These are phyloP conservation scores for Arnoldichthys spilopterus DNA, from an alignment of 2,797 vertebrate genomes.

Conservation along the genomic window DNA sequence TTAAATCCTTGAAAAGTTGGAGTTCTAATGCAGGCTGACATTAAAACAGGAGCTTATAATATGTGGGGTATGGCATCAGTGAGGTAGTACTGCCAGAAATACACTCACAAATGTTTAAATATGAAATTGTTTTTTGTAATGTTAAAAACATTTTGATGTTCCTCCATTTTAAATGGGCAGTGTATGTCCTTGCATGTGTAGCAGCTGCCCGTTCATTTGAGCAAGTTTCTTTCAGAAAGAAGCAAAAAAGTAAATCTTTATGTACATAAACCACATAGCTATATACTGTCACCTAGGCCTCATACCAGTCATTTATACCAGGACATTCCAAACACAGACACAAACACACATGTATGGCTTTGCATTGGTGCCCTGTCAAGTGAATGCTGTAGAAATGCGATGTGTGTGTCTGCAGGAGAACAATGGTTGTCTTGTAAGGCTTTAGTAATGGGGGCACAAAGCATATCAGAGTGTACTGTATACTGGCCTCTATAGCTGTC, in stretches of 20 bases:
- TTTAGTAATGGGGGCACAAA: conserved; percentile 4
- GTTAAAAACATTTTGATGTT: no score
- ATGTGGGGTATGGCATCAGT: no score
- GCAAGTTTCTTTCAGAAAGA: background rate
- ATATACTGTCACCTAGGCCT: conserved; percentile 53
- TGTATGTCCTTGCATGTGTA: background rate
- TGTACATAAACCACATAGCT: conserved; percentile 56
- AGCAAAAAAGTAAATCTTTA: conserved; percentile 7
- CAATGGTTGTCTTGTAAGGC: conserved; percentile 15
- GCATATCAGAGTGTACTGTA: conserved; percentile 11
- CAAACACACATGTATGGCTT: conserved; percentile 32
- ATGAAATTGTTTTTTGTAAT: no score
- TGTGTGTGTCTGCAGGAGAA: conserved; percentile 12
- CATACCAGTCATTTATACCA: conserved; percentile 52
- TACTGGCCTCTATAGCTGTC: conserved; percentile 19
- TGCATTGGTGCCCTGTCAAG: conserved; percentile 17
- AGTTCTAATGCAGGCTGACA: no score
- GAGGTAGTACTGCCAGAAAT: no score
- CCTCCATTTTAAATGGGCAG: no score
- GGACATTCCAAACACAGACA: conserved; percentile 41
- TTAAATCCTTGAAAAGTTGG: no score
- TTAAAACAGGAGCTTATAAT: no score
- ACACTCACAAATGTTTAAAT: no score
- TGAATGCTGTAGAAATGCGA: conserved; percentile 1
- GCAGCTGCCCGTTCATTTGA: background rate